Conservation (phyloP, 2,113 vertebrate species). For the Murina feae region DNA sequence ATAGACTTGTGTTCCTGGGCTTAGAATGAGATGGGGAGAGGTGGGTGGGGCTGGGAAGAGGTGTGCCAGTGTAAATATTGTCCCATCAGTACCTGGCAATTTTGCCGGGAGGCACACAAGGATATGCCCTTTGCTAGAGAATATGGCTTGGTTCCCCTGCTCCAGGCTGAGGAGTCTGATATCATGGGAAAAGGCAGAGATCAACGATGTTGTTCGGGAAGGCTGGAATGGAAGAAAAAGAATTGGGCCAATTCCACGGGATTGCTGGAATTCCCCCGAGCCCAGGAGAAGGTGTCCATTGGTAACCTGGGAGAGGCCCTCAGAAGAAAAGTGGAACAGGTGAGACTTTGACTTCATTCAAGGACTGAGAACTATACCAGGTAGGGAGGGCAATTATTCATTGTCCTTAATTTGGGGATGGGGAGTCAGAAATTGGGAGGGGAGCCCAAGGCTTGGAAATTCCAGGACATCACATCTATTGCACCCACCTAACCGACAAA, state of each 20-base stretch:
- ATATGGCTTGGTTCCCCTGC: not conserved
- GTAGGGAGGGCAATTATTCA: not conserved
- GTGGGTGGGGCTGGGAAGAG: slow-evolving; percentile 39
- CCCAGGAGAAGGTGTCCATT: not conserved
- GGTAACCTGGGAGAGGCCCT: not conserved
- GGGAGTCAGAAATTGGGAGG: not conserved
- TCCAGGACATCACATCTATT: not conserved
- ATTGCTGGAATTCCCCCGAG: not conserved
- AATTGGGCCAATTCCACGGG: not conserved
- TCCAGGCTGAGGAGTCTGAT: not conserved
- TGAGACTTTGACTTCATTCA: not conserved
- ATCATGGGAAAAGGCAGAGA: not conserved
- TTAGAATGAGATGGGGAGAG: not conserved
- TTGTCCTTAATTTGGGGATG: not conserved
- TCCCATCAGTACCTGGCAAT: not conserved
- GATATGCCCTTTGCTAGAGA: slow-evolving; percentile 11
- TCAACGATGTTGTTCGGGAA: not conserved
- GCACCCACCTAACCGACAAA: not conserved
- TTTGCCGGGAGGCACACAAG: slow-evolving; percentile 15
- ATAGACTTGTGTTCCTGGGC: slow-evolving; percentile 54
- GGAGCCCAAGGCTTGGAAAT: not conserved
- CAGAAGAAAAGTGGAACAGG: not conserved
- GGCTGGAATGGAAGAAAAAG: not conserved
- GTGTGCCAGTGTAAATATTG: slow-evolving; percentile 36
- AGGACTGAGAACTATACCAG: not conserved